Evolutionary conservation across 1,140 invertebrate species (phyloP).

Genomic region (Drosophila melanica): DNA sequence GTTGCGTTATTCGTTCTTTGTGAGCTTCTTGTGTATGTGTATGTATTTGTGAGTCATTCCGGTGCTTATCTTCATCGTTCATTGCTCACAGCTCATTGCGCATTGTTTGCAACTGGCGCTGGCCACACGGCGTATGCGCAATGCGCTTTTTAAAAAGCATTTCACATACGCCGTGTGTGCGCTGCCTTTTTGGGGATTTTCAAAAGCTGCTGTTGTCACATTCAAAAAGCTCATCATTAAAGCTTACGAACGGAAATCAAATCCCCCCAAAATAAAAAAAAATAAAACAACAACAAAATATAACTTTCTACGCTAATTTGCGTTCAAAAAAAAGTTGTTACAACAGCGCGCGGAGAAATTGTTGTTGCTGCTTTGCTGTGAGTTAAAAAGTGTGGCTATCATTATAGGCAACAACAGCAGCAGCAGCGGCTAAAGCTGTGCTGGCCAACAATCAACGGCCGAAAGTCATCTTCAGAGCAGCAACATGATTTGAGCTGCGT

Average conservation of each 20-base stretch:
- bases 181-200: neutral
- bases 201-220: slow-evolving; percentile 35
- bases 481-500: slow-evolving; percentile 58
- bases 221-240: slow-evolving; percentile 26
- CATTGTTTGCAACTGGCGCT: slow-evolving; percentile 28
- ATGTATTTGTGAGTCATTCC: slow-evolving; percentile 52
- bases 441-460: slow-evolving; percentile 61
- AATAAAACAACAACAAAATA: slow-evolving; percentile 31
- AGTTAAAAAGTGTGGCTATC: slow-evolving; percentile 55
- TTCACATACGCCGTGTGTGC: slow-evolving; percentile 70
- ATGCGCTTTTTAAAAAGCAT: slow-evolving; percentile 61
- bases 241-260: slow-evolving; percentile 53
- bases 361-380: slow-evolving; percentile 36
- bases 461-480: slow-evolving; percentile 53
- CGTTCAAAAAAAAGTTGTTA: slow-evolving; percentile 53
- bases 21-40: slow-evolving; percentile 5
- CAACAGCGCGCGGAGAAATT: slow-evolving; percentile 61
- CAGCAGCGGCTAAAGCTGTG: slow-evolving; percentile 35
- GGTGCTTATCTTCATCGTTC: slow-evolving; percentile 48
- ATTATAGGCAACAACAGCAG: slow-evolving; percentile 59
- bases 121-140: slow-evolving; percentile 64
- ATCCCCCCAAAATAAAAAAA: neutral
- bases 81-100: slow-evolving; percentile 46
- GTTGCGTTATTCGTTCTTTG: slow-evolving; percentile 4
- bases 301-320: slow-evolving; percentile 78